Evolutionary conservation across 2,888 invertebrate species (phyloP).

Genomic region (Teinopalpus imperialis): DNA sequence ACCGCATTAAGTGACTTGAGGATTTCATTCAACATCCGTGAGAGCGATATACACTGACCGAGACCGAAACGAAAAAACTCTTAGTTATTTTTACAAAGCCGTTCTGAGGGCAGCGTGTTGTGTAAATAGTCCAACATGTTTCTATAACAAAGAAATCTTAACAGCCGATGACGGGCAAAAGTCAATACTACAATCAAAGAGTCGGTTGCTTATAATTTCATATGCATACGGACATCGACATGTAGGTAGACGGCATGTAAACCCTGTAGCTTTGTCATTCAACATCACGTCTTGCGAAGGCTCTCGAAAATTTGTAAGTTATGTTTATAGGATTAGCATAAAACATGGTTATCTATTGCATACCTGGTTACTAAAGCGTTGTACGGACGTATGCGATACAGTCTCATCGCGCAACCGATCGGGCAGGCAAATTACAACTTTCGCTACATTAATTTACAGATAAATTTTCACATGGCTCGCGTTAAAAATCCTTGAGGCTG

Average conservation of each 20-base stretch:
- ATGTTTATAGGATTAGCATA: slow-evolving; percentile 74
- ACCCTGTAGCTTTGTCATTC: slow-evolving; percentile 50
- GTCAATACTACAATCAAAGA: slow-evolving; percentile 75
- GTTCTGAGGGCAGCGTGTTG: slow-evolving; percentile 72
- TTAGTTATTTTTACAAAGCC: slow-evolving; percentile 70
- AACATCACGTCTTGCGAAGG: slow-evolving; percentile 44
- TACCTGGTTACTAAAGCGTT: slow-evolving; percentile 74
- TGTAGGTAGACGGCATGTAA: slow-evolving; percentile 40
- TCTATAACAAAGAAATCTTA: slow-evolving; percentile 80
- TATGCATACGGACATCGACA: slow-evolving; percentile 44
- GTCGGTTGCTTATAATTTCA: slow-evolving; percentile 76
- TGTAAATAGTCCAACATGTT: slow-evolving; percentile 81
- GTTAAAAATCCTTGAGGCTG: slow-evolving; percentile 61
- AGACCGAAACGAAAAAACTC: slow-evolving; percentile 62
- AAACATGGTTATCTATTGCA: slow-evolving; percentile 77
- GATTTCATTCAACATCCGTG: slow-evolving; percentile 74
- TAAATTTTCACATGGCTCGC: slow-evolving; percentile 40
- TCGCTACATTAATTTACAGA: slow-evolving; percentile 49
- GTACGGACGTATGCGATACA: slow-evolving; percentile 62
- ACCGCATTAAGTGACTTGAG: slow-evolving; percentile 69
- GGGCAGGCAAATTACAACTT: slow-evolving; percentile 52
- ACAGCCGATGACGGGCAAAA: slow-evolving; percentile 80
- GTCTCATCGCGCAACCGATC: slow-evolving; percentile 48
- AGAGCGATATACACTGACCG: slow-evolving; percentile 69
- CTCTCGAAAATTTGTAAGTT: slow-evolving; percentile 73